These are phyloP conservation scores for Polydrusus pterygomalis DNA, from an alignment of 2,888 invertebrate genomes.

Conservation along the genomic window DNA sequence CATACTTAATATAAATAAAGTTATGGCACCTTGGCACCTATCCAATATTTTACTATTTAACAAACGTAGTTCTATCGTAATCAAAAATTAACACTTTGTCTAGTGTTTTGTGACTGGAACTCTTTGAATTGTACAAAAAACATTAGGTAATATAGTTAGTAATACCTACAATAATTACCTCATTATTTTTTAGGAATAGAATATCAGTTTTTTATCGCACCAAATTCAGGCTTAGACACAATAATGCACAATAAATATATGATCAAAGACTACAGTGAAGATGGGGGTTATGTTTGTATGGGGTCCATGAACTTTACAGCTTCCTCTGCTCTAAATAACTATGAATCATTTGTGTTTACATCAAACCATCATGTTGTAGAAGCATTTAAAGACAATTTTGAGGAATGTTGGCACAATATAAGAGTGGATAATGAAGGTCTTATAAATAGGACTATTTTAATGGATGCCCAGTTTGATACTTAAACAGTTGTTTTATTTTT, in stretches of 20 bases:
- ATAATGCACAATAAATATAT: slow-evolving; percentile 69
- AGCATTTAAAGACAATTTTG: slow-evolving; percentile 62
- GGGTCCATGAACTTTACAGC: slow-evolving; percentile 67
- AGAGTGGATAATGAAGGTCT: slow-evolving; percentile 60
- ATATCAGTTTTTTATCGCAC: slow-evolving; percentile 62
- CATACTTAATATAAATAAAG: neutral
- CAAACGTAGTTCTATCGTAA: no score
- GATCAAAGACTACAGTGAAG: slow-evolving; percentile 65
- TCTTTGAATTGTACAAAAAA: no score
- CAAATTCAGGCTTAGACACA: slow-evolving; percentile 55
- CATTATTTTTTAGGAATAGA: slow-evolving; percentile 59
- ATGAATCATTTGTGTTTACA: slow-evolving; percentile 66
- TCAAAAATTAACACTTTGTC: no score
- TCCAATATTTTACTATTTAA: no score
- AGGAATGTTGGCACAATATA: slow-evolving; percentile 62
- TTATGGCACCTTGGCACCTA: no score
- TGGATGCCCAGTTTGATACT: slow-evolving; percentile 53
- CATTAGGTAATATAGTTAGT: neutral
- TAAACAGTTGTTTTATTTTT: slow-evolving; percentile 15
- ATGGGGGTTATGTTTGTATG: slow-evolving; percentile 61
- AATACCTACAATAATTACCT: neutral
- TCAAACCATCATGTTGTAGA: slow-evolving; percentile 61
- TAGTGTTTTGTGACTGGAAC: no score
- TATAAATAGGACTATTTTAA: slow-evolving; percentile 59
- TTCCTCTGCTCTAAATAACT: slow-evolving; percentile 63